A percentile compares a stretch with the other conserved stretches of the same genome.
These are phyloP conservation scores for Pao palembangensis DNA, from an alignment of 2,113 vertebrate genomes.

Conservation along the genomic window DNA sequence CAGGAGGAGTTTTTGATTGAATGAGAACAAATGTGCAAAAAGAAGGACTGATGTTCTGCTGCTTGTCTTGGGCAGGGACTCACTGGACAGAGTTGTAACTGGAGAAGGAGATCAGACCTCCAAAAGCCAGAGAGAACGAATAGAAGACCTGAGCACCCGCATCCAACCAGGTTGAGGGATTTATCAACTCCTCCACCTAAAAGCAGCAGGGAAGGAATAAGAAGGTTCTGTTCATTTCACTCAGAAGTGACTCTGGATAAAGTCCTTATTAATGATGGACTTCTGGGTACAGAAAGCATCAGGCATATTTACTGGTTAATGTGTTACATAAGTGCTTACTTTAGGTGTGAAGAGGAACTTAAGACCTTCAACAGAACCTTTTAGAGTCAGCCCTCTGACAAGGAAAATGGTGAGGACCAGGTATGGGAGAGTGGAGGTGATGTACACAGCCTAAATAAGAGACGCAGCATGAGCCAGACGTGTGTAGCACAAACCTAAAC, in stretches of 20 bases:
- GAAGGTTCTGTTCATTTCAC: too few species aligned
- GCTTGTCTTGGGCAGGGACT: constrained; percentile 62
- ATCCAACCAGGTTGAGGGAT: constrained; percentile 89
- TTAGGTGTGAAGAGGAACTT: constrained; percentile 92
- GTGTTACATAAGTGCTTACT: constrained; percentile 72
- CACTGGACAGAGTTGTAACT: constrained; percentile 97
- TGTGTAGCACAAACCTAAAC: background rate
- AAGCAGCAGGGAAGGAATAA: constrained; percentile 1
- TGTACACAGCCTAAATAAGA: constrained; percentile 84
- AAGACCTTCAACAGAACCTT: constrained; percentile 85
- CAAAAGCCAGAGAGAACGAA: constrained; percentile 94
- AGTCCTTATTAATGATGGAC: too few species aligned
- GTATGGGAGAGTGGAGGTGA: constrained; percentile 94
- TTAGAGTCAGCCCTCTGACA: constrained; percentile 89
- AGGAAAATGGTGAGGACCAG: constrained; percentile 93
- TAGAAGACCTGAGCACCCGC: constrained; percentile 95
- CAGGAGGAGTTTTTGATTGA: background rate
- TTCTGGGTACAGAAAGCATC: too few species aligned
- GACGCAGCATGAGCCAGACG: background rate
- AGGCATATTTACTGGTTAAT: too few species aligned
- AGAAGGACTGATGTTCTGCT: background rate
- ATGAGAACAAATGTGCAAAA: background rate
- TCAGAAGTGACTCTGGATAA: too few species aligned
- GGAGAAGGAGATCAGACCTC: constrained; percentile 96
- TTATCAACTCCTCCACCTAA: constrained; percentile 84